Evolutionary conservation across 2,113 vertebrate species (phyloP).

Genomic region (Microtus oregoni): DNA sequence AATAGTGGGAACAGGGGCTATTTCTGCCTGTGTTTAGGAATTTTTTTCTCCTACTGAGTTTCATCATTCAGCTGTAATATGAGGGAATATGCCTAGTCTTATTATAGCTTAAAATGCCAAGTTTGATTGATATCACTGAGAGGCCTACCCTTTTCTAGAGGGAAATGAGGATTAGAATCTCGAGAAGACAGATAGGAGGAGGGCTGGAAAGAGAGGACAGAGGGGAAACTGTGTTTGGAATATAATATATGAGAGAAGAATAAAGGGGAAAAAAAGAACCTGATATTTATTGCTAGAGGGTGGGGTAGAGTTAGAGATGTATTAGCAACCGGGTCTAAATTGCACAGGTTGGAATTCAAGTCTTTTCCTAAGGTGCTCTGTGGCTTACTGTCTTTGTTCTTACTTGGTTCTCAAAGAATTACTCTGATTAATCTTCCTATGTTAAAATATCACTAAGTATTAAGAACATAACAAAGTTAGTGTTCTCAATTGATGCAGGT

Average conservation of each 20-base stretch:
- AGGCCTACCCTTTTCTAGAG: not conserved
- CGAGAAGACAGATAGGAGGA: too few species aligned
- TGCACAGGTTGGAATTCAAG: not conserved
- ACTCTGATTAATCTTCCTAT: not conserved
- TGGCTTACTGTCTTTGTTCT: not conserved
- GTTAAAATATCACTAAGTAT: not conserved
- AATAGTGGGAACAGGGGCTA: not conserved
- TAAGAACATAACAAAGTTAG: not conserved
- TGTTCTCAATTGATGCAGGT: not conserved
- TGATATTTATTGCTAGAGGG: not conserved
- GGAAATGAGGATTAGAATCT: not conserved
- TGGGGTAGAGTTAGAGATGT: not conserved
- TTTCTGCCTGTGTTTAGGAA: not conserved
- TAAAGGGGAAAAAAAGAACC: not conserved
- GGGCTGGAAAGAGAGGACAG: not conserved
- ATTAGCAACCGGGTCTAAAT: not conserved
- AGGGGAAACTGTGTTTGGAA: not conserved
- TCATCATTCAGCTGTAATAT: not conserved
- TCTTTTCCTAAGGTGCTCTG: not conserved
- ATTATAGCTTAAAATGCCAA: not conserved
- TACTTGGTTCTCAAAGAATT: not conserved
- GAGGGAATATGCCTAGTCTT: not conserved
- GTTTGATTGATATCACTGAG: not conserved
- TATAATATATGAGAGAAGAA: not conserved
- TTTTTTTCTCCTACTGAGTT: not conserved